Percentiles rank a stretch among this genome's conserved stretches.
These are phyloP conservation scores for Eulimnadia texana DNA, from an alignment of 1,140 invertebrate species.

Conservation along the genomic window DNA sequence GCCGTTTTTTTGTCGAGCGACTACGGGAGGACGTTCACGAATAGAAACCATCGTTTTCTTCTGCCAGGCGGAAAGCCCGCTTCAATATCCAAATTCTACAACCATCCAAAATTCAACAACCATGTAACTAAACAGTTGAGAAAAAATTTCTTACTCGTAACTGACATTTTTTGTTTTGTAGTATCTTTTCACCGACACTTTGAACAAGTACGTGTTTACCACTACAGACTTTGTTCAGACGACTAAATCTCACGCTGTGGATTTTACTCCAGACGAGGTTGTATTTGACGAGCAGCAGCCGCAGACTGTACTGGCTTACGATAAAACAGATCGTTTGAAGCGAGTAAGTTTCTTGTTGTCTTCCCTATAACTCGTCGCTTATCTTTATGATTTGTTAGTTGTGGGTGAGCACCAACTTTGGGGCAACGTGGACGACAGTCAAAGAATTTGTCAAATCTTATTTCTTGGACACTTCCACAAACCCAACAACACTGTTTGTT, in stretches of 20 bases:
- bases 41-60: conserved; percentile 51
- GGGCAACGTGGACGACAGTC: conserved; percentile 47
- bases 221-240: conserved; percentile 54
- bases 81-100: conserved; percentile 64
- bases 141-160: conserved; percentile 6
- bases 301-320: conserved; percentile 44
- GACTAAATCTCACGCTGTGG: conserved; percentile 41
- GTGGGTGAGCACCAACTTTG: conserved; percentile 58
- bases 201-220: conserved; percentile 58
- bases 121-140: conserved; percentile 42
- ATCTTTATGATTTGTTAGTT: conserved; percentile 36
- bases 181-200: conserved; percentile 70
- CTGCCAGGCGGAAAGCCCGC: conserved; percentile 41
- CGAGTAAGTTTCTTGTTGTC: conserved; percentile 37
- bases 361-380: neutral
- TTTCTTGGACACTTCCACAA: conserved; percentile 41
- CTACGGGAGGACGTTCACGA: conserved; percentile 62
- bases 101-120: conserved; percentile 57
- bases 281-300: conserved; percentile 51
- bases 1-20: conserved; percentile 70
- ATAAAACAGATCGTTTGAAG: conserved; percentile 49
- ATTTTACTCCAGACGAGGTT: conserved; percentile 60
- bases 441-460: conserved; percentile 60
- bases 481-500: conserved; percentile 42
- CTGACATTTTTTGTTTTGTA: conserved; percentile 28